Conservation (phyloP, 1,140 invertebrate species). For the Heliconius hewitsoni region DNA sequence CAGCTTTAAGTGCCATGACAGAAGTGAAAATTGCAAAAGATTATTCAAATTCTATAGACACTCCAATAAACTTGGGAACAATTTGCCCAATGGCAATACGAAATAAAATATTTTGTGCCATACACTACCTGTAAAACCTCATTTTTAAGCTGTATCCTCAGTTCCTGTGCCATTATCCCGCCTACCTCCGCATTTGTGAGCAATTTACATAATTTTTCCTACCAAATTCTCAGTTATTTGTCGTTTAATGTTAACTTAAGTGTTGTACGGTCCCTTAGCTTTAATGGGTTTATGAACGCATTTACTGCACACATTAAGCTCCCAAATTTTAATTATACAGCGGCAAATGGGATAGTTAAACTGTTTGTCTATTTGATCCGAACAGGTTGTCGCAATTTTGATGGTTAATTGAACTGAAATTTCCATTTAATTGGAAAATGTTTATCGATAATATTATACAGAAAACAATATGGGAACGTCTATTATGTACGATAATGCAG, state of each 20-base stretch:
- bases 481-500: too few species aligned
- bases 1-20: neutral
- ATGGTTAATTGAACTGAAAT: conserved; percentile 12
- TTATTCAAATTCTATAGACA: conserved; percentile 25
- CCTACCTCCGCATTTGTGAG: conserved; percentile 39
- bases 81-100: conserved; percentile 29
- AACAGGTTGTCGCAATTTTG: conserved; percentile 5
- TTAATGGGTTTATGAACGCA: conserved; percentile 40
- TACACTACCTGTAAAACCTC: conserved; percentile 38
- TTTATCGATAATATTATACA: neutral
- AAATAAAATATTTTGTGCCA: conserved; percentile 35
- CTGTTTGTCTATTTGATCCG: conserved; percentile 2
- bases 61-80: conserved; percentile 17
- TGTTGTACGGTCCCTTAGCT: conserved; percentile 37
- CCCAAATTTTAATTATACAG: conserved; percentile 4
- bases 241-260: conserved; percentile 42
- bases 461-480: neutral
- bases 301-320: conserved; percentile 17
- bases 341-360: conserved; percentile 7
- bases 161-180: conserved; percentile 42
- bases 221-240: conserved; percentile 53
- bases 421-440: neutral
- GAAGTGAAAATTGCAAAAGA: conserved; percentile 18
- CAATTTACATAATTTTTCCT: conserved; percentile 62
- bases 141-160: conserved; percentile 41